Evolutionary conservation across 53 echinoderm and acorn worm species (phyloP).

Genomic region (Zoroaster sp.): DNA sequence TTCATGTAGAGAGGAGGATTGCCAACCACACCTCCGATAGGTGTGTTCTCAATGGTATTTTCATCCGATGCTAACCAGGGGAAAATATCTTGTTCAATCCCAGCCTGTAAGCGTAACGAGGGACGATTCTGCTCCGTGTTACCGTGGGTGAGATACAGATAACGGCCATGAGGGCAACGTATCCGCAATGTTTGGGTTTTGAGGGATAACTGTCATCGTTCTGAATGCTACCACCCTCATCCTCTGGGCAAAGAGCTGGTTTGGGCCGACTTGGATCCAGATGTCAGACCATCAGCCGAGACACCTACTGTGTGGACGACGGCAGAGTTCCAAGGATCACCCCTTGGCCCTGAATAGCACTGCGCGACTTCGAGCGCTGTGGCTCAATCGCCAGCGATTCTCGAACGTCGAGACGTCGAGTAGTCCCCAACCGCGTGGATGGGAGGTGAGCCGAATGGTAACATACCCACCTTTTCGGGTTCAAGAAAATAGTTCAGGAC

Average conservation of each 20-base stretch:
- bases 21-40: no score
- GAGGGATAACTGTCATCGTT: constrained; percentile 70
- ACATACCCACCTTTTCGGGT: constrained; percentile 53
- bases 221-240: constrained; percentile 59
- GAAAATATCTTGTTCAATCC: background rate
- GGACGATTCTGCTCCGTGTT: background rate
- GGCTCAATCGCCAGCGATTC: constrained; percentile 10
- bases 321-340: background rate
- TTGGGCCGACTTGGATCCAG: constrained; percentile 52
- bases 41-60: background rate
- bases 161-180: background rate
- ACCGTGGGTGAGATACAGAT: background rate
- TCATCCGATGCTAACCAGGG: background rate
- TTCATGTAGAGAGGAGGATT: no score
- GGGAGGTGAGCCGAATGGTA: constrained; percentile 36
- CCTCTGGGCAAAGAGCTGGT: no score
- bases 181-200: constrained; percentile 87
- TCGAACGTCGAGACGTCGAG: constrained; percentile 19
- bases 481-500: constrained; percentile 25
- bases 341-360: constrained; percentile 10
- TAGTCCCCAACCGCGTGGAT: background rate
- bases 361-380: background rate
- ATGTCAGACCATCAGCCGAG: constrained; percentile 19
- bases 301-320: constrained; percentile 16
- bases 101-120: background rate